Percentiles rank a stretch among this genome's conserved stretches.
These are phyloP conservation scores for Linyphia triangularis DNA, from an alignment of 2,888 invertebrate species.

Conservation along the genomic window DNA sequence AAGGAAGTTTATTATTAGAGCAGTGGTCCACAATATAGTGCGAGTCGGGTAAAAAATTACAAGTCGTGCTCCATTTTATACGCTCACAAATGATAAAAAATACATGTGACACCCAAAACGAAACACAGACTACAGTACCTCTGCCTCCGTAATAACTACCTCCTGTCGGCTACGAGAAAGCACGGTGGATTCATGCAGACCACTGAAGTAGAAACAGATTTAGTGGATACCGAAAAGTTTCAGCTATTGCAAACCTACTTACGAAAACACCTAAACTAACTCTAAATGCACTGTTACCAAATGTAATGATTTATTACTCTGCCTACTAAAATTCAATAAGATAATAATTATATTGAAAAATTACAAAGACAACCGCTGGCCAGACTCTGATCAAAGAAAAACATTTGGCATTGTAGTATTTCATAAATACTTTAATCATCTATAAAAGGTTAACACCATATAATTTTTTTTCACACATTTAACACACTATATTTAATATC, in stretches of 20 bases:
- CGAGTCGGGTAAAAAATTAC: slow-evolving; percentile 13
- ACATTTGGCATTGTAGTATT: slow-evolving; percentile 68
- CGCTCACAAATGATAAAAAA: slow-evolving; percentile 49
- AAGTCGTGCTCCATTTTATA: not conserved
- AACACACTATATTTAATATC: slow-evolving; percentile 51
- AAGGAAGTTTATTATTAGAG: slow-evolving; percentile 2
- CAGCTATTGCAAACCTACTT: slow-evolving; percentile 66
- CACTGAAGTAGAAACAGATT: slow-evolving; percentile 37
- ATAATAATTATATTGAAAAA: slow-evolving; percentile 32
- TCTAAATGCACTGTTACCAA: slow-evolving; percentile 62
- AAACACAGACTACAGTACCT: slow-evolving; percentile 12
- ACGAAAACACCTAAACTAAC: slow-evolving; percentile 61
- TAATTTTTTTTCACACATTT: slow-evolving; percentile 43
- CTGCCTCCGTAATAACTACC: not conserved
- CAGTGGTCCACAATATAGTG: slow-evolving; percentile 34
- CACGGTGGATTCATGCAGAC: slow-evolving; percentile 32
- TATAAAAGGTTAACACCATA: slow-evolving; percentile 57
- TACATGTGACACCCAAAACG: slow-evolving; percentile 41
- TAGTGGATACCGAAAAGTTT: not conserved
- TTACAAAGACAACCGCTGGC: slow-evolving; percentile 48
- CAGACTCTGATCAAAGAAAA: slow-evolving; percentile 25
- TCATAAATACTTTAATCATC: slow-evolving; percentile 66
- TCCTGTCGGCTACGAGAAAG: not conserved
- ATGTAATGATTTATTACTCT: slow-evolving; percentile 44
- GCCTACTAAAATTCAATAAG: slow-evolving; percentile 64